Percentiles rank a stretch among this genome's conserved stretches.
Conservation (phyloP, 2,888 invertebrate species). For the Limnephilus rhombicus region DNA sequence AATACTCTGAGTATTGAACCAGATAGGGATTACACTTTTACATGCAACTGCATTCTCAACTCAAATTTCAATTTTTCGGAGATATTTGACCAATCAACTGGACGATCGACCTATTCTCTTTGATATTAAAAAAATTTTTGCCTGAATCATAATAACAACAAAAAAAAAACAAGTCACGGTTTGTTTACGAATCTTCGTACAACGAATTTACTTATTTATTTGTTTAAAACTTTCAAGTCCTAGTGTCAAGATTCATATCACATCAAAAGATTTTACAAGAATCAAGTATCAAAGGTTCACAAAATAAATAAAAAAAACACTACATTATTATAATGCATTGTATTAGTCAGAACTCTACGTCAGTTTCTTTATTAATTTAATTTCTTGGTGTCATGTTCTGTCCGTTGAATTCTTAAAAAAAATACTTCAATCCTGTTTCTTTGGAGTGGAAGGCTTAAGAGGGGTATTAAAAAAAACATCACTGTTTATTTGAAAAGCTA, state of each 20-base stretch:
- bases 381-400: not conserved
- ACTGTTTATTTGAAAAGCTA: not conserved
- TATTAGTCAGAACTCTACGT: not conserved
- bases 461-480: not conserved
- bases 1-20: no score
- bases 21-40: no score
- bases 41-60: no score
- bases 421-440: not conserved
- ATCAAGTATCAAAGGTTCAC: not conserved
- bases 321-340: not conserved
- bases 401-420: not conserved
- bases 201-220: not conserved
- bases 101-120: no score
- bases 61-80: no score
- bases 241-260: not conserved
- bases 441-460: not conserved
- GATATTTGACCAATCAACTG: no score
- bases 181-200: not conserved
- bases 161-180: not conserved
- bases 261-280: not conserved
- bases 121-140: no score
- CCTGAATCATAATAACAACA: not conserved
- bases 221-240: not conserved
- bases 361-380: not conserved
- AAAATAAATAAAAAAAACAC: not conserved